Percentiles rank a stretch among this genome's conserved stretches.
Conservation (phyloP, 2,797 vertebrate genomes). For the Xenopus petersii region DNA sequence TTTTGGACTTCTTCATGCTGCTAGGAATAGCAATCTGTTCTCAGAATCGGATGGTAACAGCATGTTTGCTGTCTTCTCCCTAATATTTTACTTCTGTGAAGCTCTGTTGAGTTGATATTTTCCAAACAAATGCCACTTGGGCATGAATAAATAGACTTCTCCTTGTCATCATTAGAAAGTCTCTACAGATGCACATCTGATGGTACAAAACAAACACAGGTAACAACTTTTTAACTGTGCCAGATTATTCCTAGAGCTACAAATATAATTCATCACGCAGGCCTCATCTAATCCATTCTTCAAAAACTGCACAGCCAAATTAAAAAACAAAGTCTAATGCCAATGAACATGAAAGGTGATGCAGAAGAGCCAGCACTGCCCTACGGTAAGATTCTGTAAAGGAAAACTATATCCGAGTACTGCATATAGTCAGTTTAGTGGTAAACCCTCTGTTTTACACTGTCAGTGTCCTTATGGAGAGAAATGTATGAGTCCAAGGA, state of each 20-base stretch:
- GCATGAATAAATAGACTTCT: slow-evolving; percentile 30
- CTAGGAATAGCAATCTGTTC: slow-evolving; percentile 49
- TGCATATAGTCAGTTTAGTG: too few species aligned
- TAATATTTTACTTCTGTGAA: slow-evolving; percentile 30
- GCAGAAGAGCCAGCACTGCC: too few species aligned
- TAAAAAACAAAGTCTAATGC: too few species aligned
- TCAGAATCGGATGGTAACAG: slow-evolving; percentile 22
- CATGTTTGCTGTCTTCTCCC: slow-evolving; percentile 20
- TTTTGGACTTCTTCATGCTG: slow-evolving; percentile 48
- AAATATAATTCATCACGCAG: too few species aligned
- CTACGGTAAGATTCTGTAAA: too few species aligned
- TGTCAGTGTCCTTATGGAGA: too few species aligned
- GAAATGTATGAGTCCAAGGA: too few species aligned
- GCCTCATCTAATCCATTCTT: too few species aligned
- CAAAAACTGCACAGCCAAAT: too few species aligned
- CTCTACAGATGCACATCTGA: slow-evolving; percentile 8
- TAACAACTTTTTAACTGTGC: background rate
- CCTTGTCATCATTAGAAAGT: slow-evolving; percentile 15
- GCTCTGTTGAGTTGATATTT: slow-evolving; percentile 23
- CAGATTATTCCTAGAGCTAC: background rate
- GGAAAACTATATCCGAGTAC: too few species aligned
- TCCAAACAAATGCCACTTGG: slow-evolving; percentile 26
- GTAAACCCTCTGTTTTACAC: too few species aligned
- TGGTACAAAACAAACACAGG: background rate
- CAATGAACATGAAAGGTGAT: too few species aligned